Evolutionary conservation across 2,797 vertebrate genomes (phyloP), one percentile per base, ranked within the genome.

Genomic region (Artibeus jamaicensis): DNA sequence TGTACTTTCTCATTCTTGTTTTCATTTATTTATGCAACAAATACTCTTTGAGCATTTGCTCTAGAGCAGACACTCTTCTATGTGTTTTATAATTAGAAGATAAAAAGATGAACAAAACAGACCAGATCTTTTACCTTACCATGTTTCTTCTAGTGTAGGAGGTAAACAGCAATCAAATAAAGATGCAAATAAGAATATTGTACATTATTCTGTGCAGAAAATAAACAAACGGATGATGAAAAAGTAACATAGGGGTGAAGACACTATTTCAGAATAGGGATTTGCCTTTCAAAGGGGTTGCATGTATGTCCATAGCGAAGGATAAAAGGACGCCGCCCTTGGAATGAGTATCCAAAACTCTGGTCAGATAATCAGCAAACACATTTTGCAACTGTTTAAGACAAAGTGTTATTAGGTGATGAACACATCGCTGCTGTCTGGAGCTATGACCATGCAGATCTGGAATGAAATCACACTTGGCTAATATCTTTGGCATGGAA

Each of bases 381-480:
- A 77, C 3, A 50, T 73, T 81, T 93, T 65, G 55, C 67, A 91
- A 59, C 42, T 26, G 3, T 53, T 91, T 68, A 91, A 90, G 87
- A 48, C n/a, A 8, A 84, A 70, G 4, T 76, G 57, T 94, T 77
- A 73, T 94, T 77, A 73, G 79, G 3, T 73, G 53, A 15, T 18
- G 21, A 91, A 46, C 24, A 50, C 11, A 90, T 94, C 48, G 22
- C 76, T 81, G 46, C 32, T 79, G 42, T 46, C 77, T 84, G 32
- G 94, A 94, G 77, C 62, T 73, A 29, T 4, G 32, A 62, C 94
- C 37, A 14, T 77, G 62, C 95, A 86, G 32, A 86, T 77, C 89
- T 94, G 39, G 53, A 68, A 93, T 82, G 46, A 96, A 96, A 85
- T 91, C 77, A 68, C 42, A 77, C 42, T 93, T 96, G 81, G 77